phyloP scores from a whole-genome alignment of 2,797 vertebrate genomes.

The Bovichtus variegatus region DNA sequence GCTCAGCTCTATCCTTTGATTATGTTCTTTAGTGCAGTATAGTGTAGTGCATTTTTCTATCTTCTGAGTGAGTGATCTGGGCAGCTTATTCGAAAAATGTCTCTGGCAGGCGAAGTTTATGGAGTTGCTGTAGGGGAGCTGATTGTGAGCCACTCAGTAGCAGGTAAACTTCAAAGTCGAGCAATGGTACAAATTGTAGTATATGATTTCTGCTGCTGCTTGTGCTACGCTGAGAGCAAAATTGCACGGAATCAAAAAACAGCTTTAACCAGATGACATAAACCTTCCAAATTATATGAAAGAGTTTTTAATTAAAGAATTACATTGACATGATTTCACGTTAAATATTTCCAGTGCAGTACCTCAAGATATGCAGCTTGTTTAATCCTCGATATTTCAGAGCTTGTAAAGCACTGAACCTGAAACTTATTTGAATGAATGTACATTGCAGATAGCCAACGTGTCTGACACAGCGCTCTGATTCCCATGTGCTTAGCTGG shows the following conservation, averaged over 20 bases:
- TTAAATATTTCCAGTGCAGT: conserved; percentile 53
- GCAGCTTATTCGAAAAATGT: conserved; percentile 54
- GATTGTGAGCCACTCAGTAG: conserved; percentile 46
- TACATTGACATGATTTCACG: conserved; percentile 46
- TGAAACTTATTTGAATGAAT: conserved; percentile 78
- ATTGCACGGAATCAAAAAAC: background rate
- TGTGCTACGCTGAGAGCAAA: conserved; percentile 11
- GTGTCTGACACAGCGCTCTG: conserved; percentile 77
- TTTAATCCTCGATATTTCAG: conserved; percentile 72
- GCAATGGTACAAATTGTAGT: conserved; percentile 5
- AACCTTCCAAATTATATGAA: conserved; percentile 45
- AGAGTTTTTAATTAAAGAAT: conserved; percentile 43
- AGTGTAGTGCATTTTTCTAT: conserved; percentile 44
- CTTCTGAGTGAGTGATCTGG: conserved; percentile 52
- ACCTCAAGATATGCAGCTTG: conserved; percentile 62
- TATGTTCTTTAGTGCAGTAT: conserved; percentile 60
- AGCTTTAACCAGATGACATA: conserved; percentile 21
- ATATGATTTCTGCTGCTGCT: conserved; percentile 22
- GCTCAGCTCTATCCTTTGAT: conserved; percentile 47
- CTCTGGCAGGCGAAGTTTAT: conserved; percentile 46
- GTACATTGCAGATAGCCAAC: conserved; percentile 75
- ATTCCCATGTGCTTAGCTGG: conserved; percentile 69
- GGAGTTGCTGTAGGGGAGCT: conserved; percentile 49
- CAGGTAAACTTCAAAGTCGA: conserved; percentile 34
- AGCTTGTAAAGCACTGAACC: conserved; percentile 75